Base-by-base conservation (phyloP, 2,888 invertebrate genomes). In the Esperia sulphurella region DNA sequence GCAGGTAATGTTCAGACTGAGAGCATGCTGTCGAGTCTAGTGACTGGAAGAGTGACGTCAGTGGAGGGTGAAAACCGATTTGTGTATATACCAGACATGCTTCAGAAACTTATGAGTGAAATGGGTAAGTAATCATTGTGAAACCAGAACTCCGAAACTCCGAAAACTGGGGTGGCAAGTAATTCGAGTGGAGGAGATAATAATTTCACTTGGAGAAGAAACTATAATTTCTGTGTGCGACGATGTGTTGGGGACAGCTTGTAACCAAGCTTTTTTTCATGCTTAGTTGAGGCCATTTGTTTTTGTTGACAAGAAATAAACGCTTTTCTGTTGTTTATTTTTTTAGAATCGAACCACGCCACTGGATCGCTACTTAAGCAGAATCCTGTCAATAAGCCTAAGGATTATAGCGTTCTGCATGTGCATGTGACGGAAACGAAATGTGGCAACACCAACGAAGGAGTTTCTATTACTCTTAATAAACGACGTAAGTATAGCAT, bases 391-490 rank as follows among this genome's bases (percentile, higher is more conserved):
- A 21, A 3, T 10, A 33, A 10, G 10, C 33, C 10, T 33, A 33
- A 49, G 38, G 60, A 57, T 38, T 59, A 51, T 30, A 54, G 49
- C 31, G 52, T 61, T 9, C 59, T 75, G 29, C 80, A 82, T 46
- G 63, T 81, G 7, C 79, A 82, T 33, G 63, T 79, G 21, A 60
- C 63, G 3, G 81, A 81, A 58, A 65, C 65, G 1, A 75, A 69
- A 45, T 57, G 60, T 14, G 46, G 53, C 1, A 68, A 74, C 39
- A 68, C 65, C 21, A 56, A 68, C 8, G 59, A 68, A 1, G 46
- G 71, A 43, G 65, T 77, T 0, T 71, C 76, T 1, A 69, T 81
- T n/a, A 73, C 69, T 1, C 57, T 80, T 4, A 70, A 75, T 45
- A 77, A 71, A 57, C 57, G 75, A 52, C 63, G 81, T 12, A 45